Evolutionary conservation across 1,140 invertebrate genomes (phyloP).

Genomic region (Zaprionus taronus): DNA sequence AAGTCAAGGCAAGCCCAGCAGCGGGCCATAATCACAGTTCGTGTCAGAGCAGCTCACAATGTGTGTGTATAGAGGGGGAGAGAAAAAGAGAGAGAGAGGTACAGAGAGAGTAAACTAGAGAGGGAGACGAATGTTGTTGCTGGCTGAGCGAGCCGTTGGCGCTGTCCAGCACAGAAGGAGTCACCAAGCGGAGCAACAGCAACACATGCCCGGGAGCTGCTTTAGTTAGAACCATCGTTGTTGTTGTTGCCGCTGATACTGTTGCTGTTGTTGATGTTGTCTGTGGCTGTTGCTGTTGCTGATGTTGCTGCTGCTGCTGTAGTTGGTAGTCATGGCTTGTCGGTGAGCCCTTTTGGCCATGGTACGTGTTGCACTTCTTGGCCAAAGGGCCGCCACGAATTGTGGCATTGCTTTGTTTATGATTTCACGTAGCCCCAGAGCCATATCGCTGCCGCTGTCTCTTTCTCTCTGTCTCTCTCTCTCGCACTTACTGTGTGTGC

Average conservation of each 20-base stretch:
- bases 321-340: constrained; percentile 34
- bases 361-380: constrained; percentile 48
- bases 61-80: background rate
- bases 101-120: background rate
- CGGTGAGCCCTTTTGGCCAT: constrained; percentile 43
- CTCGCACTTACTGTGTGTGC: constrained; percentile 7
- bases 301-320: constrained; percentile 1
- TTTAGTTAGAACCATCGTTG: background rate
- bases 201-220: background rate
- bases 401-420: constrained; percentile 58
- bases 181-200: background rate
- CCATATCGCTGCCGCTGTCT: constrained; percentile 13
- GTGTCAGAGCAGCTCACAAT: background rate
- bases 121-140: background rate
- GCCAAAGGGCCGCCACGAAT: constrained; percentile 40
- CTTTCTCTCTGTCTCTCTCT: background rate
- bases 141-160: background rate
- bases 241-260: background rate
- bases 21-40: constrained; percentile 10
- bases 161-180: background rate
- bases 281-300: background rate
- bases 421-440: constrained; percentile 54
- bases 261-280: background rate
- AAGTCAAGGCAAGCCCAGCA: background rate
- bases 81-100: background rate